phyloP scores from a whole-genome alignment of 2,888 invertebrate species.

The Oscheius onirici region DNA sequence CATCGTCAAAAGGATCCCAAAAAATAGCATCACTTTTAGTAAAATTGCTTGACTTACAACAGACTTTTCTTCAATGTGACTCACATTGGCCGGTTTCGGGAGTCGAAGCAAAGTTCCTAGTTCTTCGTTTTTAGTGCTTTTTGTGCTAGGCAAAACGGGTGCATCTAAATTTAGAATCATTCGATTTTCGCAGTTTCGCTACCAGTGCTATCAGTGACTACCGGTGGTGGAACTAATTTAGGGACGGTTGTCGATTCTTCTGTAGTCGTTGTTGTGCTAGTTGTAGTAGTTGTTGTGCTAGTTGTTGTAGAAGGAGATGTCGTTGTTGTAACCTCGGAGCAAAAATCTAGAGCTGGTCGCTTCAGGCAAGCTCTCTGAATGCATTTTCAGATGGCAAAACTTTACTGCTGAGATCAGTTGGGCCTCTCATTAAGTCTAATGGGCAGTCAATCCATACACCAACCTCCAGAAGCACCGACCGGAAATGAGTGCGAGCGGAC shows the following conservation, averaged over 20 bases:
- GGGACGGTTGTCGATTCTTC: background rate
- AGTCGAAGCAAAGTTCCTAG: conserved; percentile 31
- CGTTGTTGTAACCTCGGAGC: conserved; percentile 28
- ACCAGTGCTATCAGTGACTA: background rate
- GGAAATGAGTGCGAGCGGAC: conserved; percentile 34
- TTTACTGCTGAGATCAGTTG: background rate
- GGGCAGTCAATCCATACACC: background rate
- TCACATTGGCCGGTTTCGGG: conserved; percentile 26
- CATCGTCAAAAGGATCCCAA: conserved; percentile 16
- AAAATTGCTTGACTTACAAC: background rate
- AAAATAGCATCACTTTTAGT: background rate
- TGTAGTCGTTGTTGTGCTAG: conserved; percentile 7
- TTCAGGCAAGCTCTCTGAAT: conserved; percentile 51
- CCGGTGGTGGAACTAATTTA: conserved; percentile 16
- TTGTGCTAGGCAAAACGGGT: background rate
- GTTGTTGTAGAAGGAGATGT: conserved; percentile 11
- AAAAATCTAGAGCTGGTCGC: conserved; percentile 46
- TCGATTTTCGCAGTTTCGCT: background rate
- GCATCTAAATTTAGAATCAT: too few relatives aligned
- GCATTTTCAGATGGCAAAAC: background rate
- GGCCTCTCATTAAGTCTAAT: background rate
- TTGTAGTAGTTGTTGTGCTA: background rate
- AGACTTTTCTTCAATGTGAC: conserved; percentile 3
- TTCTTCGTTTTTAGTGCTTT: conserved; percentile 16
- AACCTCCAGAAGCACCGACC: conserved; percentile 48